Evolutionary conservation across 1,140 invertebrate species (phyloP).

Genomic region (Diploscapter pachys): DNA sequence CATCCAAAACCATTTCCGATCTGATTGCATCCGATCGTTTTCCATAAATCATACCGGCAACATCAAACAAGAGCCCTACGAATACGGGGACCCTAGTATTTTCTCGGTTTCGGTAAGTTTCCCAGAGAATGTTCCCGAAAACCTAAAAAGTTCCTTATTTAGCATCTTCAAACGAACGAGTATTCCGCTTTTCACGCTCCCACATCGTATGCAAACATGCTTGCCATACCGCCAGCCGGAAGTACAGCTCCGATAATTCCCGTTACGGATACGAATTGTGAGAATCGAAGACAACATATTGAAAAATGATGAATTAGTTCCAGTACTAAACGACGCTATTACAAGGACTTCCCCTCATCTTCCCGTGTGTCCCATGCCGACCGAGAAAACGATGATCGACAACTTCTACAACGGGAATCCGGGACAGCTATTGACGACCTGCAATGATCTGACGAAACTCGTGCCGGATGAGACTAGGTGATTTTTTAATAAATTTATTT

Average conservation of each 20-base stretch:
- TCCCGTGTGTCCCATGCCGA: constrained; percentile 37
- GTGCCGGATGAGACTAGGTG: too few species aligned
- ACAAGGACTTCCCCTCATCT: constrained; percentile 33
- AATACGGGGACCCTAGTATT: background rate
- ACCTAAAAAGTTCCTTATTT: background rate
- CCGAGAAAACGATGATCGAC: constrained; percentile 23
- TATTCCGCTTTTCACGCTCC: background rate
- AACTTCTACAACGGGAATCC: too few species aligned
- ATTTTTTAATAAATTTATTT: too few species aligned
- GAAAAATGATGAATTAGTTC: background rate
- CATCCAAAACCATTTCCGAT: constrained; percentile 1
- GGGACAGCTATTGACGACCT: too few species aligned
- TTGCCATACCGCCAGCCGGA: too few species aligned
- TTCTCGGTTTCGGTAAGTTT: too few species aligned
- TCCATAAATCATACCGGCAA: too few species aligned
- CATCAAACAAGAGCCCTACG: constrained; percentile 28
- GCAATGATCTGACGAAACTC: too few species aligned
- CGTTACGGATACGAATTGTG: too few species aligned
- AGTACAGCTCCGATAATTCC: too few species aligned
- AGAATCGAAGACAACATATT: too few species aligned
- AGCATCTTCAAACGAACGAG: constrained; percentile 1
- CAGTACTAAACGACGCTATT: constrained; percentile 4
- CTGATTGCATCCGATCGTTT: background rate
- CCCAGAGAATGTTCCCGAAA: background rate
- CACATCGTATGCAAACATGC: background rate